These are phyloP conservation scores for Cyprinus carpio DNA, from an alignment of 2,113 vertebrate species.

Conservation along the genomic window DNA sequence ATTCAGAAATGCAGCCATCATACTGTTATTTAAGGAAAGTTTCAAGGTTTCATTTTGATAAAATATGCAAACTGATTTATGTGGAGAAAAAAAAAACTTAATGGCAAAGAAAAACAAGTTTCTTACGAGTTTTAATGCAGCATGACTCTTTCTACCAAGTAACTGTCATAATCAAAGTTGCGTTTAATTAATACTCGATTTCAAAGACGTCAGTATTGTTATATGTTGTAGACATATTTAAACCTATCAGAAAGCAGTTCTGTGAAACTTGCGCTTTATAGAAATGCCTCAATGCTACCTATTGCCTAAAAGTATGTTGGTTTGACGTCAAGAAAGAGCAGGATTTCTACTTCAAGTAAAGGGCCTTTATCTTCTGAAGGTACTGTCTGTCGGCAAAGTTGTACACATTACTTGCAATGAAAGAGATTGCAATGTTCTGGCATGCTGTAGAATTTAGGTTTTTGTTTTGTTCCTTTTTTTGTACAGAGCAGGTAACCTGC, in stretches of 20 bases:
- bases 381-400: slow-evolving; percentile 47
- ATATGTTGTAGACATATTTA: slow-evolving; percentile 41
- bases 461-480: slow-evolving; percentile 63
- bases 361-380: slow-evolving; percentile 47
- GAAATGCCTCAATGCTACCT: slow-evolving; percentile 57
- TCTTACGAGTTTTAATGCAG: slow-evolving; percentile 42
- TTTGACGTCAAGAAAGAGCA: slow-evolving; percentile 37
- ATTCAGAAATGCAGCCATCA: slow-evolving; percentile 38
- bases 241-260: slow-evolving; percentile 46
- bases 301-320: slow-evolving; percentile 53
- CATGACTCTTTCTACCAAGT: slow-evolving; percentile 34
- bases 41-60: slow-evolving; percentile 24
- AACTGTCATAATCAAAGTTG: slow-evolving; percentile 30
- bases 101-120: slow-evolving; percentile 22
- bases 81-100: neutral
- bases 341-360: slow-evolving; percentile 55
- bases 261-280: slow-evolving; percentile 51
- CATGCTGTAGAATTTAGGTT: slow-evolving; percentile 81
- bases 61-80: slow-evolving; percentile 25
- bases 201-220: slow-evolving; percentile 44
- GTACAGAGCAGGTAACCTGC: slow-evolving; percentile 82
- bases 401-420: slow-evolving; percentile 65
- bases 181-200: slow-evolving; percentile 35
- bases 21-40: slow-evolving; percentile 34
- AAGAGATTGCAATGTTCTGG: slow-evolving; percentile 78